A percentile compares a stretch with the other conserved stretches of the same genome.
These are phyloP conservation scores for Nilaparvata lugens DNA, from an alignment of 1,140 invertebrate genomes.

Conservation along the genomic window DNA sequence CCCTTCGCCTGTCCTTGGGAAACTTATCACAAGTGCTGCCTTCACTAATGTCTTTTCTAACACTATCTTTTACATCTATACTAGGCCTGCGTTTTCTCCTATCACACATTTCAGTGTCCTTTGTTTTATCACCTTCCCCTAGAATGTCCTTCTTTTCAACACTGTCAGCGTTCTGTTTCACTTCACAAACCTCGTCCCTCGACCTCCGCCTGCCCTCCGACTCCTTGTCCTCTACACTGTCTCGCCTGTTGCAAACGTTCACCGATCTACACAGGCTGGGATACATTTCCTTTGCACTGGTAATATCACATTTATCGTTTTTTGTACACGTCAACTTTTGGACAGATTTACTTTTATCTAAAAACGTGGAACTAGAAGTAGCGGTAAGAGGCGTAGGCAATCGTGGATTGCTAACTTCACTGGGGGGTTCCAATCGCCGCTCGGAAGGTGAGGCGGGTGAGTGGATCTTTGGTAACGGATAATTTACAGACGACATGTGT, in stretches of 20 bases:
- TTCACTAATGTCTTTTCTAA: slow-evolving; percentile 14
- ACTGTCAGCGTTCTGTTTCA: slow-evolving; percentile 13
- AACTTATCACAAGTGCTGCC: slow-evolving; percentile 22
- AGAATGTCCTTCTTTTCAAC: slow-evolving; percentile 21
- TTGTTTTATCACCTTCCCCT: slow-evolving; percentile 24
- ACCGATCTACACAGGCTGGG: slow-evolving; percentile 10
- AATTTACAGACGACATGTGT: slow-evolving; percentile 5
- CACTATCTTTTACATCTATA: slow-evolving; percentile 19
- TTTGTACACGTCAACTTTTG: slow-evolving; percentile 11
- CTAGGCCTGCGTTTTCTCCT: slow-evolving; percentile 24
- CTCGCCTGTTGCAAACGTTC: slow-evolving; percentile 19
- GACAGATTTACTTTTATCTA: slow-evolving; percentile 16
- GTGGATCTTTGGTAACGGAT: slow-evolving; percentile 19
- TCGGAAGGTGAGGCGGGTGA: slow-evolving; percentile 18
- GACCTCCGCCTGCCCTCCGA: slow-evolving; percentile 20
- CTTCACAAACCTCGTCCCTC: slow-evolving; percentile 21
- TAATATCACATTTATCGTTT: slow-evolving; percentile 12
- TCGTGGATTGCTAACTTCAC: not conserved
- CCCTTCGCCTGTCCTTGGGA: slow-evolving; percentile 22
- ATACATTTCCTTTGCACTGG: slow-evolving; percentile 7
- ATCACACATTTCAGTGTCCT: slow-evolving; percentile 23
- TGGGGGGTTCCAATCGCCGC: slow-evolving; percentile 1
- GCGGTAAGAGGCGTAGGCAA: slow-evolving; percentile 8
- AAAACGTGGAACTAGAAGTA: not conserved
- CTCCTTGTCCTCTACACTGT: slow-evolving; percentile 19